Evolutionary conservation across 2,113 vertebrate genomes (phyloP).

Genomic region (Corythornis madagascariensis): DNA sequence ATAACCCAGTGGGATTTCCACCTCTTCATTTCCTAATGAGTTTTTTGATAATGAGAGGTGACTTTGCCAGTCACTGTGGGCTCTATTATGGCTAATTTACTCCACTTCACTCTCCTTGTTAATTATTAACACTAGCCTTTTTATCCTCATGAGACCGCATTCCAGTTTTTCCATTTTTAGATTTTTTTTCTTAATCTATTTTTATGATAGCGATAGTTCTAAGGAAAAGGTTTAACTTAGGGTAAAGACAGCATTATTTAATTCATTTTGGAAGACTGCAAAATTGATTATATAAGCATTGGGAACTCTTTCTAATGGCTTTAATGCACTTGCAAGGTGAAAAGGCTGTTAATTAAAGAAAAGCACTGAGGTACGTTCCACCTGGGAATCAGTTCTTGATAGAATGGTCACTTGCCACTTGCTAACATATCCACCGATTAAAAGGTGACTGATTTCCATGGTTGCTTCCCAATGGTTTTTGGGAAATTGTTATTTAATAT

Average conservation of each 20-base stretch:
- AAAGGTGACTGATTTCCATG: constrained; percentile 63
- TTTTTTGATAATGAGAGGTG: constrained; percentile 87
- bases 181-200: constrained; percentile 61
- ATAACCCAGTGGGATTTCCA: constrained; percentile 83
- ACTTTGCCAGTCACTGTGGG: constrained; percentile 87
- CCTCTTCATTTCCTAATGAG: constrained; percentile 88
- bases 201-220: constrained; percentile 69
- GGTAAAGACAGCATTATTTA: constrained; percentile 59
- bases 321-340: constrained; percentile 72
- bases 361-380: constrained; percentile 65
- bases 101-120: constrained; percentile 86
- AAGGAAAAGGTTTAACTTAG: constrained; percentile 70
- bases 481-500: constrained; percentile 10
- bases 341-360: constrained; percentile 79
- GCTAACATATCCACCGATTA: constrained; percentile 71
- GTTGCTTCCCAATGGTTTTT: constrained; percentile 58
- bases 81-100: constrained; percentile 97
- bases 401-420: constrained; percentile 78
- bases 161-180: constrained; percentile 74
- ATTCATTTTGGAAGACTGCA: constrained; percentile 58
- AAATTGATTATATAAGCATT: constrained; percentile 67
- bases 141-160: constrained; percentile 85
- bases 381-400: constrained; percentile 67
- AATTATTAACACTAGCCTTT: constrained; percentile 99
- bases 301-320: constrained; percentile 46